phyloP scores from a whole-genome alignment of 2,888 invertebrate species.

The Aleiodes leptofemur region DNA sequence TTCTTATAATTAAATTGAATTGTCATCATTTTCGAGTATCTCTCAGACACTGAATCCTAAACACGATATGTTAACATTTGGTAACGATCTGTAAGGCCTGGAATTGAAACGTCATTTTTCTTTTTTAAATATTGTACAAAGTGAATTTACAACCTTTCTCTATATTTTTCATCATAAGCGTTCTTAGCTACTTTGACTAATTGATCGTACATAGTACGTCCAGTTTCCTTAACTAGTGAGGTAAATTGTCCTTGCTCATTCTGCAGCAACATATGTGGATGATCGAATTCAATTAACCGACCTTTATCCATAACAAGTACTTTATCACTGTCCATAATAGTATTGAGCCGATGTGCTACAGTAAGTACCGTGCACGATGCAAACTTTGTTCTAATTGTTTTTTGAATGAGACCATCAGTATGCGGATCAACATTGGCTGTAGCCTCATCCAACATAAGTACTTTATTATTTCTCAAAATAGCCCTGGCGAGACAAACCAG shows the following conservation, averaged over 20 bases:
- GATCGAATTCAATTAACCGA: conserved; percentile 80
- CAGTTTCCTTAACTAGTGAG: conserved; percentile 80
- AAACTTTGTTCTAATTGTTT: conserved; percentile 78
- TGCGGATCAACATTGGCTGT: conserved; percentile 95
- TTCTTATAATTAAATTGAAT: too few relatives aligned
- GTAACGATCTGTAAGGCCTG: too few relatives aligned
- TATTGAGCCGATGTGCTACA: conserved; percentile 80
- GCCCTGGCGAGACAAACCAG: conserved; percentile 93
- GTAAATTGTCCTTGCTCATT: conserved; percentile 78
- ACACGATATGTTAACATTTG: too few relatives aligned
- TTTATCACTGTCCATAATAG: conserved; percentile 81
- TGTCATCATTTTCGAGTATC: too few relatives aligned
- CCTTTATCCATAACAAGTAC: conserved; percentile 79
- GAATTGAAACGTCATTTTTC: too few relatives aligned
- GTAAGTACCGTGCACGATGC: conserved; percentile 78
- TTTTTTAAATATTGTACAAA: too few relatives aligned
- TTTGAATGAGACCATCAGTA: conserved; percentile 79
- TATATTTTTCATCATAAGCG: conserved; percentile 66
- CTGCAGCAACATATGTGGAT: conserved; percentile 79
- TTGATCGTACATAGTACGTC: conserved; percentile 77
- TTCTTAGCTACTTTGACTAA: conserved; percentile 77
- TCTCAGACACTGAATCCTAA: too few relatives aligned
- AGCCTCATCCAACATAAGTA: conserved; percentile 94
- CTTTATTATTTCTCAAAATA: conserved; percentile 87
- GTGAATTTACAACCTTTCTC: conserved; percentile 36